Evolutionary conservation across 30 jellyfish, hydroid and myxozoan genomes (phyloP).

Genomic region (Pelagia noctiluca): DNA sequence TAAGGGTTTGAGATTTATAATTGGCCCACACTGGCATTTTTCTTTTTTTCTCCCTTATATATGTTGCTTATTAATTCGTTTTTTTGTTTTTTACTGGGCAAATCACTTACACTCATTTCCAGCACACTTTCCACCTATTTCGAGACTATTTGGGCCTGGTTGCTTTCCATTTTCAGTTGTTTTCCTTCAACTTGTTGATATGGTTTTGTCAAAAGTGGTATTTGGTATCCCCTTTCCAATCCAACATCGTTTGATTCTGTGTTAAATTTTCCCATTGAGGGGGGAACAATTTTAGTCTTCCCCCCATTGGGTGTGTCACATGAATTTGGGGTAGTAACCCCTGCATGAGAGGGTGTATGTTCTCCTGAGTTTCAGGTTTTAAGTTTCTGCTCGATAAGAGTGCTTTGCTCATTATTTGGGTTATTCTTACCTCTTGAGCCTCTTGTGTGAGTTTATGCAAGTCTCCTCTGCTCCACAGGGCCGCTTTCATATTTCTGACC

Average conservation of each 20-base stretch:
- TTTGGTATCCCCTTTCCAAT: constrained; percentile 18
- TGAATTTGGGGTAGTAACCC: neutral
- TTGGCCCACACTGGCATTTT: constrained; percentile 18
- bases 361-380: neutral
- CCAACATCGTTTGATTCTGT: neutral
- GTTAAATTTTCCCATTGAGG: constrained; percentile 9
- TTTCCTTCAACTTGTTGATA: constrained; percentile 11
- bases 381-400: constrained; percentile 8
- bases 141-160: neutral
- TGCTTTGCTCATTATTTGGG: constrained; percentile 15
- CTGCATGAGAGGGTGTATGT: neutral
- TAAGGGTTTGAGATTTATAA: constrained; percentile 7
- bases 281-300: neutral
- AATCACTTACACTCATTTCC: constrained; percentile 33
- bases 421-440: constrained; percentile 32
- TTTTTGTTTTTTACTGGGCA: too few species aligned
- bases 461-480: constrained; percentile 19
- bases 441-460: neutral
- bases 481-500: constrained; percentile 3
- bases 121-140: constrained; percentile 21
- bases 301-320: constrained; percentile 1
- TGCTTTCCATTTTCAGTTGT: constrained; percentile 8
- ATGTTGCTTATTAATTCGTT: constrained; percentile 17
- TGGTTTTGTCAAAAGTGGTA: constrained; percentile 24
- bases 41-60: constrained; percentile 17